Conservation (phyloP, 2,888 invertebrate species). For the Caradrina kadenii region DNA sequence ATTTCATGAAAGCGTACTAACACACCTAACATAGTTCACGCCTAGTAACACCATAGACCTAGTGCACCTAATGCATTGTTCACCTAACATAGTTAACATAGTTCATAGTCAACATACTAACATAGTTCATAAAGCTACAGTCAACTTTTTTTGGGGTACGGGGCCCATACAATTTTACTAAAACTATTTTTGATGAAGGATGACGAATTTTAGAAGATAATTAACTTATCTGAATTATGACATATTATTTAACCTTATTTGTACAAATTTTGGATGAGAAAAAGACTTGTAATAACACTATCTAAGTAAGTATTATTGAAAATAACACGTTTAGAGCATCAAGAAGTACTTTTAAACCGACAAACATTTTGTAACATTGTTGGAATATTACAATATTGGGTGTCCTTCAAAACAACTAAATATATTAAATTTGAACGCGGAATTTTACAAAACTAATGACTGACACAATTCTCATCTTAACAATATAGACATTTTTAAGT, state of each 20-base stretch:
- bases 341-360: too few species aligned
- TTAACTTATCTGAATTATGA: slow-evolving; percentile 13
- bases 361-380: neutral
- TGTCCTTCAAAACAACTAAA: slow-evolving; percentile 13
- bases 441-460: neutral
- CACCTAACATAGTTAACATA: too few species aligned
- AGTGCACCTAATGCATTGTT: too few species aligned
- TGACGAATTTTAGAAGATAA: slow-evolving; percentile 1
- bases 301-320: neutral
- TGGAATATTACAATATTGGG: neutral
- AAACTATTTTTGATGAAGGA: too few species aligned
- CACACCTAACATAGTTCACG: too few species aligned
- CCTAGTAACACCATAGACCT: too few species aligned
- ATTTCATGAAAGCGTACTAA: too few species aligned
- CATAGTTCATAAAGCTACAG: too few species aligned
- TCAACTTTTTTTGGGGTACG: too few species aligned
- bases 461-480: neutral
- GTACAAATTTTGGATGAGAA: neutral
- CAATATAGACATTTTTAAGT: slow-evolving; percentile 11
- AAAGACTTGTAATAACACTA: neutral
- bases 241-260: slow-evolving; percentile 7
- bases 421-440: neutral
- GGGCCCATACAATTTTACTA: too few species aligned
- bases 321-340: neutral
- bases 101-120: too few species aligned